Conservation (phyloP, 2,888 invertebrate species). For the Plebejus melissa region DNA sequence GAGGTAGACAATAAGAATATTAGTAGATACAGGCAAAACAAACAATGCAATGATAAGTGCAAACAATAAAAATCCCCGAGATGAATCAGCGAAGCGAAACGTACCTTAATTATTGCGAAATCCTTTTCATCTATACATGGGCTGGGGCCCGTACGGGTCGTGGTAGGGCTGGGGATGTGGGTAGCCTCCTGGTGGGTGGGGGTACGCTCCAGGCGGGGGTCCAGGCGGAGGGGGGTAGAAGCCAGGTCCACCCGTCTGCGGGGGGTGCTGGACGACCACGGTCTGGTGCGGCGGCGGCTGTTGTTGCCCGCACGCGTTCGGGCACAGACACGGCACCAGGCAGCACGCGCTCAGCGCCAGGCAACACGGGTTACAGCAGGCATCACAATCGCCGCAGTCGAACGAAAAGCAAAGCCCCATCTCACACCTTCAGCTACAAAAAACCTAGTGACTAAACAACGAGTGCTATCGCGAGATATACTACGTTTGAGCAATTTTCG, state of each 20-base stretch:
- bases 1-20: background rate
- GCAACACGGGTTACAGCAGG: conserved; percentile 68
- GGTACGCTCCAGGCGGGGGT: conserved; percentile 43
- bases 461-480: conserved; percentile 33
- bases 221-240: conserved; percentile 44
- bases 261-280: conserved; percentile 60
- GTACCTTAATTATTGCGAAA: conserved; percentile 39
- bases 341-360: conserved; percentile 68
- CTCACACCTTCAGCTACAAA: conserved; percentile 53
- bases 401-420: conserved; percentile 71
- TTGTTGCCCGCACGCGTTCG: conserved; percentile 69
- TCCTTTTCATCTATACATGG: conserved; percentile 51
- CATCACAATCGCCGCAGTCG: conserved; percentile 65
- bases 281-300: conserved; percentile 56
- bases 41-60: conserved; percentile 3
- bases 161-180: conserved; percentile 31
- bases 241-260: conserved; percentile 53
- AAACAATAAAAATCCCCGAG: background rate
- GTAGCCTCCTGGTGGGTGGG: conserved; percentile 33
- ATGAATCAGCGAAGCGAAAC: conserved; percentile 28
- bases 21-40: background rate
- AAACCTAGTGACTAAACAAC: conserved; percentile 37
- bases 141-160: conserved; percentile 30
- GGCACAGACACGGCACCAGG: conserved; percentile 65
- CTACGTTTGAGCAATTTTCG: conserved; percentile 17